Conservation (phyloP, 2,113 vertebrate species). For the Ptilorrhoa leucosticta region DNA sequence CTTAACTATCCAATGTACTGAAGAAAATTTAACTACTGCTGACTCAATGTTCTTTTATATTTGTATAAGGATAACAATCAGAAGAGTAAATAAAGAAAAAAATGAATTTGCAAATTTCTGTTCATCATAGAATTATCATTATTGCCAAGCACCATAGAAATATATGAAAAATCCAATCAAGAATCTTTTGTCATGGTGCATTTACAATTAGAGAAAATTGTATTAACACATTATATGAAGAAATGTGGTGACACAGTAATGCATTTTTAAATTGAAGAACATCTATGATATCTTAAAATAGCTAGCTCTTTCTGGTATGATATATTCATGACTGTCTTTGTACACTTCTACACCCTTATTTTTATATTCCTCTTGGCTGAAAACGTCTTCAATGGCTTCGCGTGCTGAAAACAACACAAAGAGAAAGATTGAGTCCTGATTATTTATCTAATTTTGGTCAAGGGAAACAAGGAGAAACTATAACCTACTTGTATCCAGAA, state of each 20-base stretch:
- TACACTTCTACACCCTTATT: background rate
- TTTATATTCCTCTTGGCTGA: background rate
- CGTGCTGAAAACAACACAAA: background rate
- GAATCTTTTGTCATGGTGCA: background rate
- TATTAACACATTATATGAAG: background rate
- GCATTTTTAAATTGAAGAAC: background rate
- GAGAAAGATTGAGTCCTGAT: background rate
- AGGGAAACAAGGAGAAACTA: background rate
- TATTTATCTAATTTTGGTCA: background rate
- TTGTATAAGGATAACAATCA: background rate
- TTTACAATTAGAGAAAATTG: conserved; percentile 45
- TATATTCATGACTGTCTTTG: background rate
- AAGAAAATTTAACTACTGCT: background rate
- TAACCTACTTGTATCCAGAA: background rate
- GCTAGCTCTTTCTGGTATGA: background rate
- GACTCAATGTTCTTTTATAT: conserved; percentile 5
- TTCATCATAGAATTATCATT: background rate
- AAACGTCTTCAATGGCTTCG: background rate
- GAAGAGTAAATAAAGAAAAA: conserved; percentile 27
- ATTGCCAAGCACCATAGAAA: background rate
- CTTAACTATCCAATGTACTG: background rate
- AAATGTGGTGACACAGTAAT: background rate
- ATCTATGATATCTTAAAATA: background rate
- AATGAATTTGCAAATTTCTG: background rate
- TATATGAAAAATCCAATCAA: conserved; percentile 23